Base-by-base conservation (phyloP, 2,113 vertebrate species). In the Blennius ocellaris region DNA sequence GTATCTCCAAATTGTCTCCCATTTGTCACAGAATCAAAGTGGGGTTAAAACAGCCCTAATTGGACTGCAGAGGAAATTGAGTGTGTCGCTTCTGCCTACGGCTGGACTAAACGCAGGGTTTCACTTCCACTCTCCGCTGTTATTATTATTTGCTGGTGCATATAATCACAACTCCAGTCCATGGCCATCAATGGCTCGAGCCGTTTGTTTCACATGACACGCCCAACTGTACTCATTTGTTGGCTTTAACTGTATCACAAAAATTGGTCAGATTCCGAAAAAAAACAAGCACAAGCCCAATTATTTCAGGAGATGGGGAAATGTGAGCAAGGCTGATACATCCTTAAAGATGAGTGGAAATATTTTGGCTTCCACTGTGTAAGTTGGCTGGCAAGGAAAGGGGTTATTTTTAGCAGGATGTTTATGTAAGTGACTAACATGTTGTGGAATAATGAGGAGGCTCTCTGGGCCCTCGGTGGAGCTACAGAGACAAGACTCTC, bases 381-480 rank as follows among this genome's bases (percentile, higher is more conserved):
- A 71, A 85, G 82, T 78, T 83, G 84, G 76, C 77, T 84, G 80
- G 77, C 75, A 39, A 89, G 80, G 78, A 89, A 89, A 72, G 52
- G 48, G 60, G 83, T 45, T 92, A 92, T 92, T 92, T 92, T 86
- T 92, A 91, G 90, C 87, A 53, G 63, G 73, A 63, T 88, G 82
- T 92, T 92, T 92, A 88, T 75, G 83, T 90, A 93, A 93, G 92
- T 81, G 83, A 85, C 87, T 89, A 88, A 80, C 84, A 90, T 89
- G 89, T 87, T 89, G 85, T 86, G 81, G 89, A 90, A 92, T 92
- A 93, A 93, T 92, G 90, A 93, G 89, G 81, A 86, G 82, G 64
- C 84, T 91, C 81, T 78, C 67, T 65, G 82, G 84, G 81, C 73
- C 85, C 76, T 84, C 63, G 56, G 81, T 70, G 83, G 83, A 88